phyloP scores from a whole-genome alignment of 2,113 vertebrate species.

The Austrofundulus limnaeus region DNA sequence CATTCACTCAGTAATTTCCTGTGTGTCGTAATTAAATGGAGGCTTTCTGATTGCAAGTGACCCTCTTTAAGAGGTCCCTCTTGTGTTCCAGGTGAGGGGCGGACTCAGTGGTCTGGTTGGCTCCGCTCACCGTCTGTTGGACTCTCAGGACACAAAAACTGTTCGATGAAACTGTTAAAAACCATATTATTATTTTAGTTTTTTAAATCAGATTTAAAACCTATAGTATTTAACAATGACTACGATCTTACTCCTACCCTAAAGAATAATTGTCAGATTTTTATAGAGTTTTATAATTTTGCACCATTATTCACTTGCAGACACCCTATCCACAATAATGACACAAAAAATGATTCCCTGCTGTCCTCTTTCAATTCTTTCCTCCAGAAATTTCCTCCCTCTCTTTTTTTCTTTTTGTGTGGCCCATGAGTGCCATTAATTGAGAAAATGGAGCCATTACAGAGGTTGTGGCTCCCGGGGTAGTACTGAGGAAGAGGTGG shows the following conservation, averaged over 20 bases:
- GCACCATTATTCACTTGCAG: not conserved
- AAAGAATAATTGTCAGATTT: too few relatives aligned
- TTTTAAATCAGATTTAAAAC: too few relatives aligned
- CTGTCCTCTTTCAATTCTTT: constrained; percentile 12
- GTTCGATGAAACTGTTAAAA: too few relatives aligned
- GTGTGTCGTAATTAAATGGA: constrained; percentile 97
- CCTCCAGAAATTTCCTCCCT: constrained; percentile 45
- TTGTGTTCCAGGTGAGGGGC: constrained; percentile 64
- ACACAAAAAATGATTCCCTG: constrained; percentile 44
- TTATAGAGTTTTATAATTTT: not conserved
- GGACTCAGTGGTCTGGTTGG: constrained; percentile 20
- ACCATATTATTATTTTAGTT: too few relatives aligned
- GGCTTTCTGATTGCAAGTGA: constrained; percentile 92
- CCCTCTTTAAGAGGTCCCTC: constrained; percentile 74
- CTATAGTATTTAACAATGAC: too few relatives aligned
- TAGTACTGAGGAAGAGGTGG: constrained; percentile 51
- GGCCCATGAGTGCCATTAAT: constrained; percentile 55
- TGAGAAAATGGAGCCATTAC: constrained; percentile 59
- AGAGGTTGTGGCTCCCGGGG: constrained; percentile 53
- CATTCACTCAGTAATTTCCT: constrained; percentile 95
- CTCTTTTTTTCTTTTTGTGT: constrained; percentile 45
- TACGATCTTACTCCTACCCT: too few relatives aligned
- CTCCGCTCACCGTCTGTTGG: constrained; percentile 55
- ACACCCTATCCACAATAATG: constrained; percentile 10
- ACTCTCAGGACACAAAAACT: constrained; percentile 1